phyloP scores from a whole-genome alignment of 2,888 invertebrate genomes.

The Hermodice carunculata region DNA sequence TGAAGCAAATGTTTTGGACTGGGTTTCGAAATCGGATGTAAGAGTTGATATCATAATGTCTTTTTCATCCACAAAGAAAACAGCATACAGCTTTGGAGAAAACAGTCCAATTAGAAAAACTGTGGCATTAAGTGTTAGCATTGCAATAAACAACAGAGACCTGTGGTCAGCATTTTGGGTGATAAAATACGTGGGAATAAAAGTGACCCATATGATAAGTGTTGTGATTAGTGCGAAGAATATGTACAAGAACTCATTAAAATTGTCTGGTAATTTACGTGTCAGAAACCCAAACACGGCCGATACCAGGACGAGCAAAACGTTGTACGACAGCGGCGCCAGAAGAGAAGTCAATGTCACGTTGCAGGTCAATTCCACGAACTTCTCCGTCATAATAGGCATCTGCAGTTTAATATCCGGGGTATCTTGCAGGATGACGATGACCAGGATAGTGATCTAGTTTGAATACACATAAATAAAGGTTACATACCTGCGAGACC shows the following conservation, averaged over 20 bases:
- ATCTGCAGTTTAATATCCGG: conserved; percentile 1
- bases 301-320: neutral
- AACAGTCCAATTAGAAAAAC: neutral
- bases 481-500: no score
- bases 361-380: neutral
- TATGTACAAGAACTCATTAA: conserved; percentile 13
- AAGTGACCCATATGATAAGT: conserved; percentile 6
- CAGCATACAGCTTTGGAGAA: conserved; percentile 8
- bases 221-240: conserved; percentile 2
- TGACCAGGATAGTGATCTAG: no score
- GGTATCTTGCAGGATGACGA: no score
- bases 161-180: conserved; percentile 12
- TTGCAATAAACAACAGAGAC: neutral
- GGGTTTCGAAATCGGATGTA: no score
- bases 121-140: conserved; percentile 2
- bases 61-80: neutral
- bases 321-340: conserved; percentile 8
- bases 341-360: neutral
- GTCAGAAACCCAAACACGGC: conserved; percentile 8
- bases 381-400: conserved; percentile 8
- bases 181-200: conserved; percentile 13
- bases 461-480: no score
- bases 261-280: conserved; percentile 16
- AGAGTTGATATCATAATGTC: no score
- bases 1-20: no score